phyloP scores from a whole-genome alignment of 1,140 invertebrate genomes.

The Sitophilus oryzae region DNA sequence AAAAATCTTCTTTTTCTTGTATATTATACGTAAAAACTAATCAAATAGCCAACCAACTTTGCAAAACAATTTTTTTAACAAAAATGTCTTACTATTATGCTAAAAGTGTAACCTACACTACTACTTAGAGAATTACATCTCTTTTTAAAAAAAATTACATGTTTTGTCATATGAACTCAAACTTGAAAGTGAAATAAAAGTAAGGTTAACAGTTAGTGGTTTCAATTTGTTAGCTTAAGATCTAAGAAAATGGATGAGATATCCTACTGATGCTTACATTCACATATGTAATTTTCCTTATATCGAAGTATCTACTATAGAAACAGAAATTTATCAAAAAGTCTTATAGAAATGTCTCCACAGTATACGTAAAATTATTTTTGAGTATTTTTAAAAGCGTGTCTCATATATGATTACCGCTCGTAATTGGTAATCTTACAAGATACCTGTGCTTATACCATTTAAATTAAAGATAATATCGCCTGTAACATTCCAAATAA shows the following conservation, averaged over 20 bases:
- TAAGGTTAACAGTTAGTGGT: neutral
- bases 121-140: too few relatives aligned
- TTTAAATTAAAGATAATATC: too few relatives aligned
- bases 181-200: conserved; percentile 3
- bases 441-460: too few relatives aligned
- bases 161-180: conserved; percentile 1
- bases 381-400: too few relatives aligned
- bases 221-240: neutral
- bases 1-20: too few relatives aligned
- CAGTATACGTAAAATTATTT: neutral
- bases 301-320: neutral
- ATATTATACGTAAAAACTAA: too few relatives aligned
- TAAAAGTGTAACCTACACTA: neutral
- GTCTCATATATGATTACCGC: too few relatives aligned
- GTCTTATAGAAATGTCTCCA: neutral
- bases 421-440: too few relatives aligned
- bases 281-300: conserved; percentile 18
- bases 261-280: conserved; percentile 22
- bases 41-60: too few relatives aligned
- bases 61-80: too few relatives aligned
- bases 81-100: neutral
- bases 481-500: too few relatives aligned
- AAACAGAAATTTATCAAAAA: neutral
- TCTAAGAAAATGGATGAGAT: conserved; percentile 18
- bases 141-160: too few relatives aligned